Conservation (phyloP, 1,140 invertebrate genomes). For the Macrotrachela quadricornifera region DNA sequence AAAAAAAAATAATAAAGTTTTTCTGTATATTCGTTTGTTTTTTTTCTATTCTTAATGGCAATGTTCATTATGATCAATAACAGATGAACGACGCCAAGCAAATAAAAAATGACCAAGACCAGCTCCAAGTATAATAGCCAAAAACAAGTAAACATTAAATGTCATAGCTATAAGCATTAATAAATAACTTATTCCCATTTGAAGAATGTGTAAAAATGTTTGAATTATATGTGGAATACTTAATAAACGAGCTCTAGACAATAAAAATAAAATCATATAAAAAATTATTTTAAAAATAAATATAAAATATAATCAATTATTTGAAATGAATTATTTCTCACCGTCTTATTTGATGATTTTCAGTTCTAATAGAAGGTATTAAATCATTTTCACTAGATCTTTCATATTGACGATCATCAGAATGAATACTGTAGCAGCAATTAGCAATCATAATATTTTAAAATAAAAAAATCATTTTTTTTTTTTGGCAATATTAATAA, state of each 20-base stretch:
- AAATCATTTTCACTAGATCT: background rate
- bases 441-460: too few species aligned
- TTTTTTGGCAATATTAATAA: background rate
- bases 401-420: background rate
- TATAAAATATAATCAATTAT: background rate
- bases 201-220: constrained; percentile 64
- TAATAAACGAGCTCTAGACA: constrained; percentile 16
- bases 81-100: constrained; percentile 61
- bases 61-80: constrained; percentile 78
- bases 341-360: background rate
- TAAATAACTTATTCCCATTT: constrained; percentile 68
- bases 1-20: too few species aligned
- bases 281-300: background rate
- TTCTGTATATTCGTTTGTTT: too few species aligned
- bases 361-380: background rate
- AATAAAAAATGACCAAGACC: constrained; percentile 75
- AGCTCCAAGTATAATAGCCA: constrained; percentile 66
- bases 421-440: too few species aligned
- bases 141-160: constrained; percentile 78
- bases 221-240: constrained; percentile 47
- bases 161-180: constrained; percentile 97
- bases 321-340: background rate
- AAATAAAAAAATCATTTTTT: too few species aligned
- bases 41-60: constrained; percentile 45
- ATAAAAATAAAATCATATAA: background rate